Base-by-base conservation (phyloP, 2,113 vertebrate genomes). In the Mesoclemmys tuberculata region DNA sequence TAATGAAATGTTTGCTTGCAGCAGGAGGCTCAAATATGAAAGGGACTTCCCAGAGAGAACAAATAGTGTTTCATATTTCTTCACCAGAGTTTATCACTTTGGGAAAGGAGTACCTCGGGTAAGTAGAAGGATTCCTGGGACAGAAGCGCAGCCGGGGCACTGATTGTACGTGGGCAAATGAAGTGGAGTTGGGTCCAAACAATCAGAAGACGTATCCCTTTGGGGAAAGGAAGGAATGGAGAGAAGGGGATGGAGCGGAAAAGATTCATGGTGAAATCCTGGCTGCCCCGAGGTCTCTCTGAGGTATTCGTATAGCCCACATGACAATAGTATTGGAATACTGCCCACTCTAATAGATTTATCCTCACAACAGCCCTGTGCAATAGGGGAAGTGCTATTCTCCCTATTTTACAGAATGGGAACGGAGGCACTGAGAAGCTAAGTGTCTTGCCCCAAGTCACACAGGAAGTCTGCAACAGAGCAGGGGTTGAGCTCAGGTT, bases 1-100 rank as follows among this genome's bases (percentile, higher is more conserved):
- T 95, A 61, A 96, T 75, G 83, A 93, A 88, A 81, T 83, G 93
- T 95, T 96, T 93, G 95, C 97, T 97, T 95, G 94, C 95, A 97
- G 52, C 98, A 86, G 95, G 97, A 75, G 94, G 90, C 88, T 93
- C 92, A 54, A 96, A 86, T 68, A 96, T 92, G 82, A 87, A 46
- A 5, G 85, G 71, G 75, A 56, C 68, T 51, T 90, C 86, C 89
- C 79, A 83, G 74, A 90, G 82, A 81, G 92, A 80, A 64, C 55
- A 68, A 85, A 54, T 56, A 71, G 87, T 0, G 5, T 81, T 93
- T 90, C 86, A 91, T 35, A 88, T 61, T 75, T 81, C 51, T 88
- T 97, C 75, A 80, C 83, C 85, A 90, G 52, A 64, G 87, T 64
- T 75, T 61, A 87, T 92, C 89, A 94, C 87, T 82, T 38, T 89